Evolutionary conservation across 1,140 invertebrate genomes (phyloP).

Genomic region (Diachasmimorpha longicaudata): DNA sequence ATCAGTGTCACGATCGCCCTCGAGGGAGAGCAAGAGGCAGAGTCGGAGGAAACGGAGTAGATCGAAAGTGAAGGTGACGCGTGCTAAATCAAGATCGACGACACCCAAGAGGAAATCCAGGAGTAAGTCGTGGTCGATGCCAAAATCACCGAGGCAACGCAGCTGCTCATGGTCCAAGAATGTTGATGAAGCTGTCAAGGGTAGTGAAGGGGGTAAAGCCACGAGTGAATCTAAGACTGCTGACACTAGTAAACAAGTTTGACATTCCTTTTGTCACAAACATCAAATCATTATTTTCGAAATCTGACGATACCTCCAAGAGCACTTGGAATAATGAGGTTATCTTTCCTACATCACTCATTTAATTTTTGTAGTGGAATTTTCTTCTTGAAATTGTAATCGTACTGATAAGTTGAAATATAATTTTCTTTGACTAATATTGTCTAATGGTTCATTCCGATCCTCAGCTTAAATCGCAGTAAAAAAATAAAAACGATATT

Average conservation of each 20-base stretch:
- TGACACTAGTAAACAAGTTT: background rate
- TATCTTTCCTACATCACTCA: background rate
- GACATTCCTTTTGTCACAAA: background rate
- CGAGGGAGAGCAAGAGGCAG: background rate
- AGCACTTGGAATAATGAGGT: background rate
- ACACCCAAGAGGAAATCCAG: conserved; percentile 45
- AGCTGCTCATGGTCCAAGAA: conserved; percentile 56
- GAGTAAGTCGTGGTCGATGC: conserved; percentile 57
- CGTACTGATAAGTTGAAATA: background rate
- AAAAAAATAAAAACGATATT: too few relatives aligned
- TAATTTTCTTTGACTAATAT: background rate
- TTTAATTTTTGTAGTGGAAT: background rate
- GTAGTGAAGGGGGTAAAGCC: conserved; percentile 18
- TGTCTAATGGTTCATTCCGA: too few relatives aligned
- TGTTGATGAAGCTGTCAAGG: conserved; percentile 30
- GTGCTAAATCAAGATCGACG: conserved; percentile 42
- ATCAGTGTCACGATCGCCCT: conserved; percentile 1
- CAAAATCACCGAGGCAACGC: conserved; percentile 48
- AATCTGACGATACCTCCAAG: background rate
- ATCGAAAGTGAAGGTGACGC: conserved; percentile 42
- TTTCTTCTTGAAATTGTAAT: background rate
- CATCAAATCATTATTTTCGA: background rate
- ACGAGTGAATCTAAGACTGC: background rate
- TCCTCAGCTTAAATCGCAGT: too few relatives aligned
- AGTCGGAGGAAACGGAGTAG: conserved; percentile 30